Conservation (phyloP, 2,888 invertebrate genomes). For the Eristalinus sepulchralis region DNA sequence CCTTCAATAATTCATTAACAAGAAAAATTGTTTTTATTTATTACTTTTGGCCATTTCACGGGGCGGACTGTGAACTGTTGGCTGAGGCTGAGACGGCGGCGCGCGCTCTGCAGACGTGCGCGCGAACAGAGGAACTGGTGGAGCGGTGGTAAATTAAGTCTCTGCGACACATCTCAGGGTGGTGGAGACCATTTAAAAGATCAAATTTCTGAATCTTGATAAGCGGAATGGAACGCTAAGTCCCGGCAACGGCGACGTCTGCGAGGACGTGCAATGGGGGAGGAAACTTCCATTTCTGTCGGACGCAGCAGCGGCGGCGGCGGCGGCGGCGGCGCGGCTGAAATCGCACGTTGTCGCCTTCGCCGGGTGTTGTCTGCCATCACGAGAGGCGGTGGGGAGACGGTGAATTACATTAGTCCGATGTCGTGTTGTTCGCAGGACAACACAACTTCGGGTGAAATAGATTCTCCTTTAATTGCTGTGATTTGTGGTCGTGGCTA, state of each 20-base stretch:
- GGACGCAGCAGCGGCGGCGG: neutral
- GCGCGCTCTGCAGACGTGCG: neutral
- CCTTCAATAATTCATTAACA: conserved; percentile 71
- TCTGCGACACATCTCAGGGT: conserved; percentile 64
- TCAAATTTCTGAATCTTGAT: conserved; percentile 70
- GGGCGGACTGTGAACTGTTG: conserved; percentile 28
- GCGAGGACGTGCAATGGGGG: conserved; percentile 1
- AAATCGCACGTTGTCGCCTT: conserved; percentile 11
- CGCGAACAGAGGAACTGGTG: conserved; percentile 19
- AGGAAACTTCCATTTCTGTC: conserved; percentile 64
- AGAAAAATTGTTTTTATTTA: conserved; percentile 71
- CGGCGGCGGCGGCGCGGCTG: neutral
- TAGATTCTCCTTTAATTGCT: conserved; percentile 66
- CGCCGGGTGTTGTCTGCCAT: neutral
- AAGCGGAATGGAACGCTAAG: conserved; percentile 34
- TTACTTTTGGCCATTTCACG: conserved; percentile 65
- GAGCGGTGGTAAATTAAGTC: conserved; percentile 64
- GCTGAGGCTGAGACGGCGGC: neutral
- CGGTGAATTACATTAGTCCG: conserved; percentile 62
- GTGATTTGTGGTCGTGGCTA: conserved; percentile 63
- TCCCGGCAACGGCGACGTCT: conserved; percentile 14
- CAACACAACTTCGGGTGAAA: conserved; percentile 43
- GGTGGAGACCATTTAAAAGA: conserved; percentile 65
- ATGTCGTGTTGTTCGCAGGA: conserved; percentile 55
- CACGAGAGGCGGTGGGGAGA: conserved; percentile 23